A percentile compares a stretch with the other conserved stretches of the same genome.
Conservation (phyloP, 2,888 invertebrate genomes). For the Thalpophila matura region DNA sequence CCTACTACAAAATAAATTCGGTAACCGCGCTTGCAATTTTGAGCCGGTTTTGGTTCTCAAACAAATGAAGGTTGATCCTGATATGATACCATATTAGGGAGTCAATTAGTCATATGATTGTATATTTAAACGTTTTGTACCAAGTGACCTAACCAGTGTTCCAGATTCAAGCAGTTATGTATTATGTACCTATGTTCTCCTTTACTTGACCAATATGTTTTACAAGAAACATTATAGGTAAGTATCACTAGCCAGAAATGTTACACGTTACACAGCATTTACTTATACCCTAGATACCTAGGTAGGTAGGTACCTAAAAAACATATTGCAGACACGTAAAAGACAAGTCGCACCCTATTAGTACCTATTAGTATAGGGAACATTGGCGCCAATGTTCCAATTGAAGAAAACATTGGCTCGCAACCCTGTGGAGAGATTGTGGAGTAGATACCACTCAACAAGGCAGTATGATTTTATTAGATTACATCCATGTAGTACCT, state of each 20-base stretch:
- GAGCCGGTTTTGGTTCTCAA: too few relatives aligned
- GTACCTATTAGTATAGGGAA: too few relatives aligned
- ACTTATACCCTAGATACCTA: too few relatives aligned
- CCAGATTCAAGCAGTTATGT: not conserved
- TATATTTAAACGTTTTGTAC: not conserved
- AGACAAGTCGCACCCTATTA: too few relatives aligned
- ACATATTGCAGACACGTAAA: too few relatives aligned
- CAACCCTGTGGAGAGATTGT: not conserved
- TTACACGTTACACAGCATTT: not conserved
- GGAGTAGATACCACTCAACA: not conserved
- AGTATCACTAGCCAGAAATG: not conserved
- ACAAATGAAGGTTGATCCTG: not conserved
- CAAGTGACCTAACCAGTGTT: not conserved
- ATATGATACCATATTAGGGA: too few relatives aligned
- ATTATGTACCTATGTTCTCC: not conserved
- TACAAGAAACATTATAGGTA: not conserved
- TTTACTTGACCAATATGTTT: not conserved
- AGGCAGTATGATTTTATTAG: conserved; percentile 5
- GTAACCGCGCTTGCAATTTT: too few relatives aligned
- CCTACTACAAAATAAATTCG: too few relatives aligned
- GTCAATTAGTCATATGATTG: too few relatives aligned
- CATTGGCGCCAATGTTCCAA: too few relatives aligned
- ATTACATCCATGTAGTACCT: not conserved
- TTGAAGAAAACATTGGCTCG: not conserved
- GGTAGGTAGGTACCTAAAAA: too few relatives aligned